Evolutionary conservation across 2,888 invertebrate genomes (phyloP).

Genomic region (Pycnomerus fuliginosus): DNA sequence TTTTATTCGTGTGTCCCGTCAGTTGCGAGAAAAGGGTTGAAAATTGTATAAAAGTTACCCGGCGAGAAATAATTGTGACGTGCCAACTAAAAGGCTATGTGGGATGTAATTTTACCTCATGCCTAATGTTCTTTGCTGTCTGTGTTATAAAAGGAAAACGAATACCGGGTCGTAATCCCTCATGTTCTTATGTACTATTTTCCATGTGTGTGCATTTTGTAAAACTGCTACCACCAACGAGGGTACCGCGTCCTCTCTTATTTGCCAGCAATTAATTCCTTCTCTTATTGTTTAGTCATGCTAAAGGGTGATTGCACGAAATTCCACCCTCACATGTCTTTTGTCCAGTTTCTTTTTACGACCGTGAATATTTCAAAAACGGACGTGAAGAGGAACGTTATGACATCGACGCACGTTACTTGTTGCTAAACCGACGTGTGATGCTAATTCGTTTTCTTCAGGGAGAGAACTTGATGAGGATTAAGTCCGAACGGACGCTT

Average conservation of each 20-base stretch:
- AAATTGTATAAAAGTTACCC: slow-evolving; percentile 40
- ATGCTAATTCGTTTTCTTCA: too few species aligned
- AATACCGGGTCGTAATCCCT: slow-evolving; percentile 23
- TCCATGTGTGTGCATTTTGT: slow-evolving; percentile 1
- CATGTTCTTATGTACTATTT: slow-evolving; percentile 8
- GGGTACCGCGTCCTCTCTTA: neutral
- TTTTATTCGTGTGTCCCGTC: slow-evolving; percentile 30
- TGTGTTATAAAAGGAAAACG: slow-evolving; percentile 27
- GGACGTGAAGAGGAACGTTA: slow-evolving; percentile 1
- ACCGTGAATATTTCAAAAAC: slow-evolving; percentile 4
- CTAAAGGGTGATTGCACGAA: neutral
- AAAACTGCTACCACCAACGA: neutral
- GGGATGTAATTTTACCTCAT: slow-evolving; percentile 27
- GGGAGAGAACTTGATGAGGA: too few species aligned
- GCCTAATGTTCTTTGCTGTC: slow-evolving; percentile 27
- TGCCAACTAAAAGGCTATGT: slow-evolving; percentile 33
- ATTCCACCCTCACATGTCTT: neutral
- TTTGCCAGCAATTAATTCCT: slow-evolving; percentile 8
- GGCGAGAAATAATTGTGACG: slow-evolving; percentile 39
- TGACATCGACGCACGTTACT: too few species aligned
- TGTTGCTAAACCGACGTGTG: too few species aligned
- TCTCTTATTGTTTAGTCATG: neutral
- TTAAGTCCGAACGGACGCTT: too few species aligned
- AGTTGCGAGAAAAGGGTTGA: slow-evolving; percentile 36
- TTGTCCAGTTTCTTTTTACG: neutral